Base-by-base conservation (phyloP, 2,888 invertebrate species). In the Crossocerus cetratus region DNA sequence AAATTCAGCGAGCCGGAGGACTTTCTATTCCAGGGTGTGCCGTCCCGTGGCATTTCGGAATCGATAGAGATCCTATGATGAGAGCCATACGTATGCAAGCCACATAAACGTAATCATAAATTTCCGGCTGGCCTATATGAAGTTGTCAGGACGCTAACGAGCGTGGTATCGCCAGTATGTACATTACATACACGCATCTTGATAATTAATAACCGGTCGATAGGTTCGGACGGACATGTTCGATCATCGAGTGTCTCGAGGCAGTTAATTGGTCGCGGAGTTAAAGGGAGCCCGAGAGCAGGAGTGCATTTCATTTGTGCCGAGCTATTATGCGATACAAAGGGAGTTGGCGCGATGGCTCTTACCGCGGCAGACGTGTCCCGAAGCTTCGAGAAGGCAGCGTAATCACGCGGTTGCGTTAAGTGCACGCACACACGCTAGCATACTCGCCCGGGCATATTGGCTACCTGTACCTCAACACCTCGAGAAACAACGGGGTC, bases 401-500 rank as follows among this genome's bases (percentile, higher is more conserved):
- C 23, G 63, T 23, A 60, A 66, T 43, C 56, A 49, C 55, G 60
- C 22, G 32, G 53, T 32, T 32, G 18, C 53, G 54, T 64, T 32
- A 45, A 65, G 65, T 63, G 22, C 65, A 54, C 55, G 55, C 56
- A 45, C 60, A 60, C 59, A 60, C 21, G 18, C 53, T 57, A 57
- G 23, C 43, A 18, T 16, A 13, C 32, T 14, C 57, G n/a, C 32
- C 8, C 32, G 11, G 32, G 5, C 32, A 32, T 49, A 44, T 65
- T 45, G 11, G 53, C 57, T 67, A 74, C 72, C 71, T 75, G 75
- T 65, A 59, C 68, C 82, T 77, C 77, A 69, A 77, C 80, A 81
- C 77, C 66, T 82, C 72, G 61, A 68, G 42, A 49, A 66, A 69
- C 70, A 65, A 74, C 67, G 65, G 64, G 74, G 58, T 63, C 67